These are phyloP conservation scores for Campylomormyrus tamandua DNA, from an alignment of 2,113 vertebrate species.

Conservation along the genomic window DNA sequence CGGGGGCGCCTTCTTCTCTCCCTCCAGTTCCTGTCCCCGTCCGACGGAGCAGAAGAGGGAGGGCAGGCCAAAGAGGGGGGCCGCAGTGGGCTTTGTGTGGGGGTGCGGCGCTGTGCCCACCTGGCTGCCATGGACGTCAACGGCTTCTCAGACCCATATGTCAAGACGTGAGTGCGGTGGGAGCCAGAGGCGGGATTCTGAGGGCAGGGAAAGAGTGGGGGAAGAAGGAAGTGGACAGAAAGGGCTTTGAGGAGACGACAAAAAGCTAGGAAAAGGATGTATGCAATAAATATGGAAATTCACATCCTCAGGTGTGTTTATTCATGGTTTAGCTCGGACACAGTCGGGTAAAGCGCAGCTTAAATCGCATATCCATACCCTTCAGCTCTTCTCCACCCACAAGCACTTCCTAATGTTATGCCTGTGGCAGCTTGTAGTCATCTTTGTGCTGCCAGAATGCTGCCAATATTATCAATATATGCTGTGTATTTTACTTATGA, in stretches of 20 bases:
- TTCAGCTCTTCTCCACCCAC: background rate
- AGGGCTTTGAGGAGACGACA: background rate
- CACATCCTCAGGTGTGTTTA: background rate
- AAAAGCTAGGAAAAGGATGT: background rate
- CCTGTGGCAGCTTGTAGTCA: background rate
- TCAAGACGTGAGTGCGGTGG: slow-evolving; percentile 70
- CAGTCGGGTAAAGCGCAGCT: background rate
- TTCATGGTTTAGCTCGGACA: background rate
- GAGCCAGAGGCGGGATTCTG: background rate
- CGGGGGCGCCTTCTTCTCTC: slow-evolving; percentile 73
- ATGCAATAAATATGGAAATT: background rate
- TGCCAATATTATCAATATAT: background rate
- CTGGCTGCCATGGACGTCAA: slow-evolving; percentile 86
- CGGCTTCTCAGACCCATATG: slow-evolving; percentile 80
- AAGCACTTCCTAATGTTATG: background rate
- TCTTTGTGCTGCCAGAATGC: background rate
- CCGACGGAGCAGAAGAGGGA: slow-evolving; percentile 36
- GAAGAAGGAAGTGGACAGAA: background rate
- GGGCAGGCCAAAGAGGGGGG: slow-evolving; percentile 61
- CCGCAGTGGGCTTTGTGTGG: slow-evolving; percentile 73
- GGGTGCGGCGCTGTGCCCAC: slow-evolving; percentile 76
- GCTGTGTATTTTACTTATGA: background rate
- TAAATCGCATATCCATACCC: background rate
- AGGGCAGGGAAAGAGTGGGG: background rate
- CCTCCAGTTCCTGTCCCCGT: slow-evolving; percentile 62